Evolutionary conservation across 2,888 invertebrate genomes (phyloP).

Genomic region (Loripinus fragilis): DNA sequence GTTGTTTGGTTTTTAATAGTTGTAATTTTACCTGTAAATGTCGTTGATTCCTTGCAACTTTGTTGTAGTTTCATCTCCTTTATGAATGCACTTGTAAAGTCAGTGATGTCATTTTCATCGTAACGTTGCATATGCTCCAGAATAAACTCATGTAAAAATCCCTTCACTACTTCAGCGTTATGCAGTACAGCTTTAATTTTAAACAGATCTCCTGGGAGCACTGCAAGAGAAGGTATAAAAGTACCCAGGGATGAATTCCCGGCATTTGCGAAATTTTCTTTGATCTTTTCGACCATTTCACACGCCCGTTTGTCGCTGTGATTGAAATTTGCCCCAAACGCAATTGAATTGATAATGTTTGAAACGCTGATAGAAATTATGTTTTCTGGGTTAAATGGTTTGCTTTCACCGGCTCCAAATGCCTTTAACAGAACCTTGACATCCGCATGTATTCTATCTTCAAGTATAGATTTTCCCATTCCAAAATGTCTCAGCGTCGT

Average conservation of each 20-base stretch:
- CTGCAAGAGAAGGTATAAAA: slow-evolving; percentile 25
- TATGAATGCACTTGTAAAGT: slow-evolving; percentile 61
- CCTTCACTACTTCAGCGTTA: slow-evolving; percentile 27
- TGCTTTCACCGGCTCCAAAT: neutral
- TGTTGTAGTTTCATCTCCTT: no score
- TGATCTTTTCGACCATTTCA: slow-evolving; percentile 3
- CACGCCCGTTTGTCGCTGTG: slow-evolving; percentile 30
- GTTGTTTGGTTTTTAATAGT: neutral
- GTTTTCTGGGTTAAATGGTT: slow-evolving; percentile 21
- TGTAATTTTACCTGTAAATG: neutral
- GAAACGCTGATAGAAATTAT: no score
- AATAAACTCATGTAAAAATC: slow-evolving; percentile 24
- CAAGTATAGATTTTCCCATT: no score
- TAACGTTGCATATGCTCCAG: slow-evolving; percentile 34
- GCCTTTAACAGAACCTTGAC: neutral
- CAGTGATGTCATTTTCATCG: slow-evolving; percentile 34
- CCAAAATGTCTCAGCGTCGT: neutral
- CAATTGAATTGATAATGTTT: slow-evolving; percentile 34
- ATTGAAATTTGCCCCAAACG: slow-evolving; percentile 32
- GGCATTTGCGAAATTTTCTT: slow-evolving; percentile 15
- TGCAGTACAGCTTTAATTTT: slow-evolving; percentile 15
- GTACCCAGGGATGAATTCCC: neutral
- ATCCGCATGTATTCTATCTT: neutral
- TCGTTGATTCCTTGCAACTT: neutral
- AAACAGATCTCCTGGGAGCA: slow-evolving; percentile 37